phyloP scores from a whole-genome alignment of 2,797 vertebrate genomes.

The Pipistrellus nathusii region DNA sequence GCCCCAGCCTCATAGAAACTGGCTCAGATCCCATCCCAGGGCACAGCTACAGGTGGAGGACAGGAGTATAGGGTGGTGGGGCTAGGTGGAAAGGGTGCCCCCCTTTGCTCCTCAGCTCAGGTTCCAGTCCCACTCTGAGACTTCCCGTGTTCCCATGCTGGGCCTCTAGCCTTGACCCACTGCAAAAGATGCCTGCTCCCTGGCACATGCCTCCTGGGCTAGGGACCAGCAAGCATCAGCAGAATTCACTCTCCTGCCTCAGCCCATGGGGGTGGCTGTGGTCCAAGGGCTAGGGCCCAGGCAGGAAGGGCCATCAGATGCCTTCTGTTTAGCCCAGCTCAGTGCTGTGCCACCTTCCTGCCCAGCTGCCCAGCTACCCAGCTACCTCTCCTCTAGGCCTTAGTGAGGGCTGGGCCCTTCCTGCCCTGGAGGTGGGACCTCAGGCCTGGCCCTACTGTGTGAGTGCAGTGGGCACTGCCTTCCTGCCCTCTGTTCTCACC shows the following conservation, averaged over 20 bases:
- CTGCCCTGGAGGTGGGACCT: background rate
- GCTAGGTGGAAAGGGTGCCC: fast-evolving
- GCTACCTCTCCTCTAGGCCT: background rate
- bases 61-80: background rate
- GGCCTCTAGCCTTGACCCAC: background rate
- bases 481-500: background rate
- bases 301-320: background rate
- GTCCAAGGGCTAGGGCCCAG: background rate
- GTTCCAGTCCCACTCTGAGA: background rate
- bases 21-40: background rate
- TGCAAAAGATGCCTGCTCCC: background rate
- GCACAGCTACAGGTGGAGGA: background rate
- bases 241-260: background rate
- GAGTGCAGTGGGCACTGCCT: background rate
- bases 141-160: background rate
- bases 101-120: too few species aligned
- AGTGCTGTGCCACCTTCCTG: fast-evolving
- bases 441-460: background rate
- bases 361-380: background rate
- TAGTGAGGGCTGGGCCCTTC: background rate
- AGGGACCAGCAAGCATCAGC: background rate
- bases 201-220: background rate
- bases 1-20: background rate
- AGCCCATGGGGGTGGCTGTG: too few species aligned
- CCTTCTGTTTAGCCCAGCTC: background rate